phyloP scores from a whole-genome alignment of 2,797 vertebrate genomes.

The Holocentrus rufus region DNA sequence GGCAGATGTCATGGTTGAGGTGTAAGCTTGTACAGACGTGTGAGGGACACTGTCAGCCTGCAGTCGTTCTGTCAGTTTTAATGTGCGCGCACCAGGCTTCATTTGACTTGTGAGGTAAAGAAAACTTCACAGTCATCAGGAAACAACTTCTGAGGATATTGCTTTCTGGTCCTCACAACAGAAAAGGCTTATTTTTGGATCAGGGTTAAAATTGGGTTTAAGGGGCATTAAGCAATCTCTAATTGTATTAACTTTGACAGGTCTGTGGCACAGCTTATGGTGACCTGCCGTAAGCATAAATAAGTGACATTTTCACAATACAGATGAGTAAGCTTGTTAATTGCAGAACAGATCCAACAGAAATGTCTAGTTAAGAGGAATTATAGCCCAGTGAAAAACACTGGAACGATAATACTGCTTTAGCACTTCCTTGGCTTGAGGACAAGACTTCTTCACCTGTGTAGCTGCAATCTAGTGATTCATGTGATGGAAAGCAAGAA shows the following conservation, averaged over 20 bases:
- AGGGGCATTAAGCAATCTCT: neutral
- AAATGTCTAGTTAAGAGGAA: neutral
- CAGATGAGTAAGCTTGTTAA: neutral
- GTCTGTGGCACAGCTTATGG: neutral
- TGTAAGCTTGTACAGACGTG: slow-evolving; percentile 25
- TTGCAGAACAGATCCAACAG: neutral
- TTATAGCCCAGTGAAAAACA: neutral
- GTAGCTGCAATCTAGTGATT: neutral
- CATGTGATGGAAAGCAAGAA: neutral
- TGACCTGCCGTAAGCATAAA: neutral
- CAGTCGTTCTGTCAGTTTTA: slow-evolving; percentile 12
- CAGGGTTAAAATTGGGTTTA: neutral
- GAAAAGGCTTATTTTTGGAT: neutral
- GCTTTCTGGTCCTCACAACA: neutral
- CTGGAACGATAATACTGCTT: neutral
- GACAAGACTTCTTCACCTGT: neutral
- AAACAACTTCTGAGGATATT: neutral
- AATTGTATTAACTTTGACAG: too few relatives aligned
- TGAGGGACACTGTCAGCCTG: slow-evolving; percentile 16
- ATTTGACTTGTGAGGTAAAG: neutral
- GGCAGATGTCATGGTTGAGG: slow-evolving; percentile 25
- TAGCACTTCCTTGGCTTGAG: neutral
- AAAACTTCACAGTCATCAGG: neutral
- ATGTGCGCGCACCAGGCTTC: slow-evolving; percentile 5
- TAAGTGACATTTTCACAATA: neutral